These are phyloP conservation scores for Sylvicapra grimmia DNA, from an alignment of 2,113 vertebrate species.

Conservation along the genomic window DNA sequence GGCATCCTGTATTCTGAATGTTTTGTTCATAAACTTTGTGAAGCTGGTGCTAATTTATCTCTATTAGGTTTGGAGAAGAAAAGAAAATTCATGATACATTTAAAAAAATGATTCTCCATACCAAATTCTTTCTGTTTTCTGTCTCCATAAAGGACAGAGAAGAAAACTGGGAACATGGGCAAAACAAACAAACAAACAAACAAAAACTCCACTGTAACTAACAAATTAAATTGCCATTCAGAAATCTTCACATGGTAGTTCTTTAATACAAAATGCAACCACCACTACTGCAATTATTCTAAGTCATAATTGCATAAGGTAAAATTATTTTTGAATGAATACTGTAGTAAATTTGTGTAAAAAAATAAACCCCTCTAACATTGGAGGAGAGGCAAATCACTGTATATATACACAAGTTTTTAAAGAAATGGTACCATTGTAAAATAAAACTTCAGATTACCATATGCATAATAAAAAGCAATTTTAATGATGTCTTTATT, in stretches of 20 bases:
- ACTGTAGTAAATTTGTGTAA: not conserved
- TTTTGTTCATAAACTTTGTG: not conserved
- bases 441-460: not conserved
- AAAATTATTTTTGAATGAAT: constrained; percentile 21
- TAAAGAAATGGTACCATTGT: not conserved
- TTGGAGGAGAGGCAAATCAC: not conserved
- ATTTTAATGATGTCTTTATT: not conserved
- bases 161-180: not conserved
- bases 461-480: not conserved
- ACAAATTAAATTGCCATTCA: not conserved
- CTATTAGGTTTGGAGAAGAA: not conserved
- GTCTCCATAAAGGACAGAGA: not conserved
- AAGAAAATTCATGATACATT: not conserved
- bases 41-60: not conserved
- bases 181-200: not conserved
- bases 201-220: not conserved
- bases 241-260: not conserved
- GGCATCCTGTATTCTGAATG: not conserved
- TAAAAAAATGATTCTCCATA: not conserved
- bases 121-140: not conserved
- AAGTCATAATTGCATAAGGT: not conserved
- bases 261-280: not conserved
- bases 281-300: not conserved
- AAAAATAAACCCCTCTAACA: not conserved
- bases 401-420: not conserved